These are phyloP conservation scores for Holacanthella duospinosa DNA, from an alignment of 2,888 invertebrate species.

Conservation along the genomic window DNA sequence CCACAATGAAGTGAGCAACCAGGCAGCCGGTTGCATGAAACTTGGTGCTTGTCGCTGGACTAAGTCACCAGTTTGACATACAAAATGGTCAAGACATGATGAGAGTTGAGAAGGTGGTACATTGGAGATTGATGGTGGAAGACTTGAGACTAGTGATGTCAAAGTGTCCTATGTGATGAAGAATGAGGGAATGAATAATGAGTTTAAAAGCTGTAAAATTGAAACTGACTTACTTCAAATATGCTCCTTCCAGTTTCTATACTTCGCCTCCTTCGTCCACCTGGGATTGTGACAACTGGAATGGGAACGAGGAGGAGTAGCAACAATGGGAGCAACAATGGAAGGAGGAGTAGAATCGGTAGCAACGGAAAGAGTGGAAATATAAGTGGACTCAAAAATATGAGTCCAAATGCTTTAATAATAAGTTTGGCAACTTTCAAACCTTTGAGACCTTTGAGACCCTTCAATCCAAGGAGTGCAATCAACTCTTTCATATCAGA, in stretches of 20 bases:
- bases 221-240: not conserved
- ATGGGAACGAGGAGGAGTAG: conserved; percentile 5
- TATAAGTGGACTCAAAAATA: not conserved
- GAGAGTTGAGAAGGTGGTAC: conserved; percentile 30
- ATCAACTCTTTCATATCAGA: conserved; percentile 15
- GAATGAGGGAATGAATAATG: not conserved
- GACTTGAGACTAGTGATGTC: conserved; percentile 29
- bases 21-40: conserved; percentile 30
- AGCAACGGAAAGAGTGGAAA: conserved; percentile 1
- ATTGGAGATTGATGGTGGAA: conserved; percentile 26
- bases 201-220: not conserved
- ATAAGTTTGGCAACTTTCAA: conserved; percentile 13
- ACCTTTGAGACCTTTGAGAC: conserved; percentile 17
- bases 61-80: conserved; percentile 35
- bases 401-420: not conserved
- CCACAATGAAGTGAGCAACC: conserved; percentile 32
- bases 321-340: not conserved
- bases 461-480: conserved; percentile 18
- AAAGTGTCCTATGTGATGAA: conserved; percentile 28
- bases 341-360: not conserved
- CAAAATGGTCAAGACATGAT: conserved; percentile 34
- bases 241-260: not conserved
- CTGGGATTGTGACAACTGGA: conserved; percentile 4
- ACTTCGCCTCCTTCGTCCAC: not conserved
- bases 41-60: conserved; percentile 30